A percentile compares a stretch with the other conserved stretches of the same genome.
Evolutionary conservation across 2,113 vertebrate genomes (phyloP).

Genomic region (Orthonyx spaldingii): DNA sequence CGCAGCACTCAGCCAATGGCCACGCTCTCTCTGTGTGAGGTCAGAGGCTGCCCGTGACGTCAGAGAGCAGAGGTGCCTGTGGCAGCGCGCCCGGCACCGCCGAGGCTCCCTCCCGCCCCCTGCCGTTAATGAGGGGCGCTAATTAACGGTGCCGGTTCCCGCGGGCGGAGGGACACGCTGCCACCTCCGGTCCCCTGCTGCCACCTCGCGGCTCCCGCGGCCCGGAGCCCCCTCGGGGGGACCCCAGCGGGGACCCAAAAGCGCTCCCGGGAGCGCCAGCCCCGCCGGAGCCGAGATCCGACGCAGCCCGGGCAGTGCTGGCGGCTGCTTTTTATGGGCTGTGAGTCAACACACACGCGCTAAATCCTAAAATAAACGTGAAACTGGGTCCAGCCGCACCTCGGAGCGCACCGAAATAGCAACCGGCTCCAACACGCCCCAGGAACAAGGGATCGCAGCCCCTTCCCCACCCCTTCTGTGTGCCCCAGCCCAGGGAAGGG

Average conservation of each 20-base stretch:
- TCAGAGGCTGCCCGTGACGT: background rate
- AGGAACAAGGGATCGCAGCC: accelerated
- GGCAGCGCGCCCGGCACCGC: background rate
- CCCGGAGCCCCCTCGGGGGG: background rate
- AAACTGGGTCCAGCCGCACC: background rate
- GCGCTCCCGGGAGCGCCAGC: too few relatives aligned
- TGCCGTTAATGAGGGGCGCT: background rate
- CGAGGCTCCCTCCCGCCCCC: background rate
- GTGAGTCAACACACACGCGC: background rate
- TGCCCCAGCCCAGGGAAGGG: too few relatives aligned
- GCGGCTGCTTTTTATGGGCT: background rate
- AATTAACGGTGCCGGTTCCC: background rate
- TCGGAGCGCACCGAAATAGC: background rate
- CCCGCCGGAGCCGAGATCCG: background rate
- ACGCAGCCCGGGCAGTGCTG: background rate
- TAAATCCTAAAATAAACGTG: background rate
- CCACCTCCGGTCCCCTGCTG: background rate
- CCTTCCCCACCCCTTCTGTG: accelerated
- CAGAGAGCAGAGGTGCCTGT: background rate
- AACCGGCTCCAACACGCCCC: accelerated
- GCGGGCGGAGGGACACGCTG: background rate
- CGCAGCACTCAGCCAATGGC: accelerated
- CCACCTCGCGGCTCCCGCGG: background rate
- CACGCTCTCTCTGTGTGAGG: accelerated
- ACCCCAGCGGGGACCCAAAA: background rate